phyloP scores from a whole-genome alignment of 2,888 invertebrate species.

The Cheilosia vernalis region DNA sequence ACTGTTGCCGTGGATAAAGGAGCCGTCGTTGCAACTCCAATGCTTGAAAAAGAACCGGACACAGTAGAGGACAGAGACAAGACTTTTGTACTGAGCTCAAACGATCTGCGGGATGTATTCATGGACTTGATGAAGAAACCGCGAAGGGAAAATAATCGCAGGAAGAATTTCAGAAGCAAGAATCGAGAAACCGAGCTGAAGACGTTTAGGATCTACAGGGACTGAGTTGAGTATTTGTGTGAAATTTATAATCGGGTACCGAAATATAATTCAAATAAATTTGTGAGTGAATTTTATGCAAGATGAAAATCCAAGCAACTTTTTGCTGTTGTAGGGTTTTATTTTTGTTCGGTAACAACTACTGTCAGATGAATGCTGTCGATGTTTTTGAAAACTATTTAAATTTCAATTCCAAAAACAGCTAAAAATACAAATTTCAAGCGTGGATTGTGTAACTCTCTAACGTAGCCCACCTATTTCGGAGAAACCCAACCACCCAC shows the following conservation, averaged over 20 bases:
- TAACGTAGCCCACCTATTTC: too few species aligned
- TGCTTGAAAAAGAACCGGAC: background rate
- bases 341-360: too few species aligned
- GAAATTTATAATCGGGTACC: background rate
- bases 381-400: too few species aligned
- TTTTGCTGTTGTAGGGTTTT: too few species aligned
- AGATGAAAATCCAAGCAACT: too few species aligned
- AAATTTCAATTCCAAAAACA: too few species aligned
- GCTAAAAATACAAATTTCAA: too few species aligned
- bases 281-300: too few species aligned
- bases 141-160: background rate
- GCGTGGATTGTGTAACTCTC: background rate
- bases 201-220: background rate
- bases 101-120: background rate
- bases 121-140: background rate
- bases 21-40: constrained; percentile 8
- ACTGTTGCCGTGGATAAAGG: constrained; percentile 11
- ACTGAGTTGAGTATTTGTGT: constrained; percentile 13
- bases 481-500: too few species aligned
- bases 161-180: background rate
- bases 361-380: too few species aligned
- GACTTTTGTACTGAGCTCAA: background rate
- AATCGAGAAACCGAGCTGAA: background rate
- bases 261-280: too few species aligned
- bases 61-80: constrained; percentile 10